Conservation (phyloP, 2,113 vertebrate genomes). For the Choloepus hoffmanni region DNA sequence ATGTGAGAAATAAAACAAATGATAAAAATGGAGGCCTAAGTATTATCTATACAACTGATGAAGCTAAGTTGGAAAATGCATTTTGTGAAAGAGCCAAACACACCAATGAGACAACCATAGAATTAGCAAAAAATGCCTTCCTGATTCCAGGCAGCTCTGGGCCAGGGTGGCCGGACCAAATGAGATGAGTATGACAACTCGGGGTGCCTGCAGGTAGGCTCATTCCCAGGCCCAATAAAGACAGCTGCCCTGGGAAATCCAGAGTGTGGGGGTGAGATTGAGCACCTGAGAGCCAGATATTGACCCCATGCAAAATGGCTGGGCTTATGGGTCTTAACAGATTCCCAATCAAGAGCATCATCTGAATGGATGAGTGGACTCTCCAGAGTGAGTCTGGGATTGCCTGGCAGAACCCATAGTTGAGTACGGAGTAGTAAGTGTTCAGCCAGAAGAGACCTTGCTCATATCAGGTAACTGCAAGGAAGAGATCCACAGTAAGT, state of each 20-base stretch:
- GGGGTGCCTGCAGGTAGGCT: accelerated
- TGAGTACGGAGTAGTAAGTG: neutral
- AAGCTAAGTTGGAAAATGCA: neutral
- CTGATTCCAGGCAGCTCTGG: neutral
- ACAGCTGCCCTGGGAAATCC: neutral
- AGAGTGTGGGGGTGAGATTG: neutral
- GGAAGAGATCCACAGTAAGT: neutral
- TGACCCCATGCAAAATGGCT: neutral
- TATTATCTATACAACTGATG: neutral
- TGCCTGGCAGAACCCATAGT: neutral
- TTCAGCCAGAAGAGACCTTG: neutral
- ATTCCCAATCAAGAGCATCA: neutral
- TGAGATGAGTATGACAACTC: neutral
- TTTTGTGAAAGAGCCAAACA: neutral
- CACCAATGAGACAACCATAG: neutral
- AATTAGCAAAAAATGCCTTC: neutral
- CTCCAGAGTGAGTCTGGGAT: neutral
- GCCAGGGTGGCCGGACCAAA: neutral
- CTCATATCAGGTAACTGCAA: neutral
- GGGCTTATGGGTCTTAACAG: neutral
- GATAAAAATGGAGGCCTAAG: neutral
- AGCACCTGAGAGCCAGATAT: neutral
- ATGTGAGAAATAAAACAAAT: conserved; percentile 5
- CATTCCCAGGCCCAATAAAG: neutral
- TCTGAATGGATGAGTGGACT: neutral